A percentile compares a stretch with the other conserved stretches of the same genome.
Conservation (phyloP, 2,888 invertebrate genomes). For the Tipula confusa region DNA sequence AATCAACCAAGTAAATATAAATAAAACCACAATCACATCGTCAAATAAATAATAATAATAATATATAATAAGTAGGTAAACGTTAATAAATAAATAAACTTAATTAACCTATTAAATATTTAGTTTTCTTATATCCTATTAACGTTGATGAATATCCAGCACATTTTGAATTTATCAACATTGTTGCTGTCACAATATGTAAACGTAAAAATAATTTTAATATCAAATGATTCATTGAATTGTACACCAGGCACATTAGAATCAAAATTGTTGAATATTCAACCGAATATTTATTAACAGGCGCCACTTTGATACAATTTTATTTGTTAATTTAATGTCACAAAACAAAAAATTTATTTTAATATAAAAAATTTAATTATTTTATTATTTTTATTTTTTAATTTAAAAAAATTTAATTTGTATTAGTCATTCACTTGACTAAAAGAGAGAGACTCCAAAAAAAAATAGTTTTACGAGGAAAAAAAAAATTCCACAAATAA, state of each 20-base stretch:
- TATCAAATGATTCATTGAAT: constrained; percentile 37
- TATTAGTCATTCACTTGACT: not conserved
- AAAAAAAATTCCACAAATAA: not conserved
- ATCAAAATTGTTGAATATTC: constrained; percentile 38
- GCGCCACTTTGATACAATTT: constrained; percentile 37
- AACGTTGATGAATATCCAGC: constrained; percentile 36
- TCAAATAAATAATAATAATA: not conserved
- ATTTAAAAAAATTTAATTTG: not conserved
- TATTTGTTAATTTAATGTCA: not conserved
- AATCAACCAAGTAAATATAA: not conserved
- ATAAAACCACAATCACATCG: not conserved
- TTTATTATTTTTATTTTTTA: not conserved
- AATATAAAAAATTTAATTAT: not conserved
- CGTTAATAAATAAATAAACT: not conserved
- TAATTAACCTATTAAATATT: constrained; percentile 36
- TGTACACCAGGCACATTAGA: constrained; percentile 37
- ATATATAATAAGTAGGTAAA: not conserved
- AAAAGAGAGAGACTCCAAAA: too few species aligned
- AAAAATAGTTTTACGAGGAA: not conserved
- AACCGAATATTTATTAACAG: constrained; percentile 35
- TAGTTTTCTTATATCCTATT: constrained; percentile 38
- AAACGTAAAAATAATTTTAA: constrained; percentile 36
- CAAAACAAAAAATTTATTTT: not conserved
- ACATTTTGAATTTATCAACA: constrained; percentile 37
- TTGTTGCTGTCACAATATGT: constrained; percentile 37